Evolutionary conservation across 2,113 vertebrate species (phyloP).

Genomic region (Cyprinus carpio): DNA sequence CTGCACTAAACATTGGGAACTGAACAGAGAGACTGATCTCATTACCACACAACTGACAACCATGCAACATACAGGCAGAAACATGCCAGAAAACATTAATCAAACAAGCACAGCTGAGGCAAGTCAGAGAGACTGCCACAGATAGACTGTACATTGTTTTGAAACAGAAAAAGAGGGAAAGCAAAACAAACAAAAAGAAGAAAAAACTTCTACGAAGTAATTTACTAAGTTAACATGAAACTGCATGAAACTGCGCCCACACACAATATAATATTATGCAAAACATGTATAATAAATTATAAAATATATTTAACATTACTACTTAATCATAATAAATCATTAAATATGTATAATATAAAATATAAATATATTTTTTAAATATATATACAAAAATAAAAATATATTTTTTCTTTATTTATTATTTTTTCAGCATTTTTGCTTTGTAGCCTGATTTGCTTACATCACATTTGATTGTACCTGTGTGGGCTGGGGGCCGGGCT

Average conservation of each 20-base stretch:
- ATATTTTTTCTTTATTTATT: too few relatives aligned
- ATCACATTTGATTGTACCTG: slow-evolving; percentile 62
- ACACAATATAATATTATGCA: not conserved
- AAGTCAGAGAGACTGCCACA: not conserved
- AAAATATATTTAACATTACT: too few relatives aligned
- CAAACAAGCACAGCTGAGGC: not conserved
- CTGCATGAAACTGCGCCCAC: not conserved
- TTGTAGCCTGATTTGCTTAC: not conserved
- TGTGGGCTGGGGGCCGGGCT: slow-evolving; percentile 62
- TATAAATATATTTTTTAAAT: too few relatives aligned
- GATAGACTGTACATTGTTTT: not conserved
- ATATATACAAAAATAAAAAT: too few relatives aligned
- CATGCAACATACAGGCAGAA: slow-evolving; percentile 43
- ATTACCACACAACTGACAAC: slow-evolving; percentile 58
- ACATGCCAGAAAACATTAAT: slow-evolving; percentile 19
- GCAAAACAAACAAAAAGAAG: not conserved
- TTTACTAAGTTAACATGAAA: not conserved
- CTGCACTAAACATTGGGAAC: slow-evolving; percentile 65
- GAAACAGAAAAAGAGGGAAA: not conserved
- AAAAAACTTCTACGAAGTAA: not conserved
- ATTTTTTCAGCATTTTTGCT: not conserved
- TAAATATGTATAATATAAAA: too few relatives aligned
- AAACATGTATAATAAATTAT: too few relatives aligned
- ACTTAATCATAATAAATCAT: too few relatives aligned
- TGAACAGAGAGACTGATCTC: slow-evolving; percentile 32